Conservation (phyloP, 2,797 vertebrate species). For the Falco peregrinus region DNA sequence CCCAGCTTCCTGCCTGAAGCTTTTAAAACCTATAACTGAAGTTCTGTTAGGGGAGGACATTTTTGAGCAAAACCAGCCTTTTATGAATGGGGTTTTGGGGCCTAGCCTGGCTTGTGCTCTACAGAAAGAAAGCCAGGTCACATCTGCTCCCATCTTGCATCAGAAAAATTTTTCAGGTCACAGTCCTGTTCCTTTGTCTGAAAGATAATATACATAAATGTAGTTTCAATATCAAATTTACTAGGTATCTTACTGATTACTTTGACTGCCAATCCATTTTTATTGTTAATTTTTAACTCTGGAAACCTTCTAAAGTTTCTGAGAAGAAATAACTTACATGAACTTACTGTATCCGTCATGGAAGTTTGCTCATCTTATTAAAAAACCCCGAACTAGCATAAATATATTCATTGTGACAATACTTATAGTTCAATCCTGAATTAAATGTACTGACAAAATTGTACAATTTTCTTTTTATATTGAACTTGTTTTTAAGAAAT, state of each 20-base stretch:
- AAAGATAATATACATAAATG: background rate
- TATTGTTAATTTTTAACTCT: background rate
- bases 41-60: background rate
- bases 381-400: background rate
- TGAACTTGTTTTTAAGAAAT: background rate
- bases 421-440: background rate
- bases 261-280: background rate
- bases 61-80: background rate
- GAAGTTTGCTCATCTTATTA: background rate
- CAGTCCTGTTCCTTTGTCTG: background rate
- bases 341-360: background rate
- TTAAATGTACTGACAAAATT: background rate
- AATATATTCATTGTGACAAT: background rate
- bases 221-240: background rate
- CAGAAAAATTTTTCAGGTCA: background rate
- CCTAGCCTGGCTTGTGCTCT: background rate
- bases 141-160: background rate
- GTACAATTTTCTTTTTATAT: background rate
- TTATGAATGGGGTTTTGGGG: background rate
- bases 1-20: background rate
- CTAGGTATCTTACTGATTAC: background rate
- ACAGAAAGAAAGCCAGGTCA: background rate
- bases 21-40: background rate
- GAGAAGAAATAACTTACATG: background rate
- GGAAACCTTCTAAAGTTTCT: background rate